Conservation (phyloP, 2,113 vertebrate species). For the Eolophus roseicapilla region DNA sequence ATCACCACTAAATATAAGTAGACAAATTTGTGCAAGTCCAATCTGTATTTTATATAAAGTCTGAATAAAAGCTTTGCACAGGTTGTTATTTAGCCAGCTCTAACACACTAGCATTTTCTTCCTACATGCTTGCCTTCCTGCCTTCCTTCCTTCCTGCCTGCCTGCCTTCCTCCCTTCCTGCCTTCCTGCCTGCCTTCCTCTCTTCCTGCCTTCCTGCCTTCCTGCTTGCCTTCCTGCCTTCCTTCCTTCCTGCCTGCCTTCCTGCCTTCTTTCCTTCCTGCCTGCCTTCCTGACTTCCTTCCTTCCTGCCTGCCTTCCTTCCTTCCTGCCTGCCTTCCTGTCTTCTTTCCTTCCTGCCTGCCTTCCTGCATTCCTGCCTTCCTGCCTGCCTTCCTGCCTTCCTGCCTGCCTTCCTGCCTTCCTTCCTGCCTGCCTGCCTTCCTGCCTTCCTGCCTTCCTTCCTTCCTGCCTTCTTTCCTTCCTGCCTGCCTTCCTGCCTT, state of each 20-base stretch:
- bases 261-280: background rate
- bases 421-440: too few species aligned
- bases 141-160: too few species aligned
- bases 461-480: background rate
- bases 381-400: too few species aligned
- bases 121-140: background rate
- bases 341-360: background rate
- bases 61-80: background rate
- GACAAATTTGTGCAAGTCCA: background rate
- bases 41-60: background rate
- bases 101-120: background rate
- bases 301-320: too few species aligned
- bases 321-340: background rate
- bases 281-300: background rate
- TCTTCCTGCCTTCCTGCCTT: too few species aligned
- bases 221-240: background rate
- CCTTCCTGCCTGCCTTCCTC: background rate
- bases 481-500: background rate
- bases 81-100: background rate
- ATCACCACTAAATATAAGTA: background rate
- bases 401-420: background rate
- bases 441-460: too few species aligned
- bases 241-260: background rate
- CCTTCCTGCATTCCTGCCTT: too few species aligned
- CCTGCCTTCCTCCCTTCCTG: too few species aligned